Evolutionary conservation across 2,888 invertebrate species (phyloP), one percentile per base, ranked within the genome.

Genomic region (Hymenopus coronatus): DNA sequence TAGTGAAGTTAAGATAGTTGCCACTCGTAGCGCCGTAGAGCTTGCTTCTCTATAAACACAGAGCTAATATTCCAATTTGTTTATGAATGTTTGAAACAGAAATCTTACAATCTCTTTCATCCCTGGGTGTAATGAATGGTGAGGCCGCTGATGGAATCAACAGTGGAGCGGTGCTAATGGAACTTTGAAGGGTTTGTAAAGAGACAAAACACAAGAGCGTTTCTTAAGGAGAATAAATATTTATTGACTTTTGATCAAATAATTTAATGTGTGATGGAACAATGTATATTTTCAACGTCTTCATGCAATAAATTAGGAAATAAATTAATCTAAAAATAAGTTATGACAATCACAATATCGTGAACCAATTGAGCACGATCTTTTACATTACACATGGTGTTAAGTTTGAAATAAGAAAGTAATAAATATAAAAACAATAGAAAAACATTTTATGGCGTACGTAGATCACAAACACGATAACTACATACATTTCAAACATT

Each of bases 251-350:
- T 27, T 25, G n/a, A 85, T 85, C 40, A 70, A 70, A 70, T 70
- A 70, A 70, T 70, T 70, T 70, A 70, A 70, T 70, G 20, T 70
- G 54, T 70, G 54, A 70, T 70, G 54, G 54, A 70, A 70, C 25
- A 20, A 70, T 70, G 54, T 70, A 70, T 70, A 70, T 25, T 70
- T 70, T 70, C 40, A 40, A 70, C 25, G 1, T 70, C 54, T 70
- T 70, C 54, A 70, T 25, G 54, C 54, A 82, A 87, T 87, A 87
- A 87, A 33, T 87, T 87, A 87, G 82, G 82, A 40, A 87, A 33
- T 87, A 87, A 87, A 87, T 87, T 46, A 86, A 86, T 46, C 25
- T 30, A 82, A 70, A 30, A 87, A 87, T 82, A 87, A 87, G 54
- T 25, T 70, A 70, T 70, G 15, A 70, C 54, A 70, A 70, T 70